Base-by-base conservation (phyloP, 2,113 vertebrate species). In the Myodes glareolus region DNA sequence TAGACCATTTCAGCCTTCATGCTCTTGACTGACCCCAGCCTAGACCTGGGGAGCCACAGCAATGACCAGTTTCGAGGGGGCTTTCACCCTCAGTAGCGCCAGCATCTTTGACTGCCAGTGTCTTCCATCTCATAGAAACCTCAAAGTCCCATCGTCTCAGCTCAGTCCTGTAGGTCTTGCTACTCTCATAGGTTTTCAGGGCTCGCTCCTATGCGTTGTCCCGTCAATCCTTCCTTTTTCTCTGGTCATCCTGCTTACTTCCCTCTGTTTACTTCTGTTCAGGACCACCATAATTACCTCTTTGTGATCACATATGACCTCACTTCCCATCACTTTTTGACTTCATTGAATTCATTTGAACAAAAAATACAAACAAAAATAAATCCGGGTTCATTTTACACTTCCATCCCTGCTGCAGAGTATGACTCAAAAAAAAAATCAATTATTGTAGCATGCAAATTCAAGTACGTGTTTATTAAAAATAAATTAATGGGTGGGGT, bases 401-500 rank as follows among this genome's bases (percentile, higher is more conserved):
- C 42, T 65, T 42, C 7, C 3, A 55, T 33, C 42, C 9, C 3
- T 27, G 4, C 12, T 58, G 33, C 27, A 31, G 36, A 75, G 50
- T 85, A 5, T 73, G 12, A 72, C 25, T 93, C 17, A 52, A 77
- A 52, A 80, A 90, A 76, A 61, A 78, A 88, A 96, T 63, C 8
- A 80, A 19, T 81, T 45, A 42, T 33, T 50, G 45, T 5, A 55
- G 39, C 13, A 36, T 16, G 3, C 50, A 65, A 88, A 47, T 86
- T 93, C 13, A 93, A 39, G 50, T 86, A 73, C 68, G 39, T 80
- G 39, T 87, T 77, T 76, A 82, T 65, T 90, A 72, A 88, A 72
- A 88, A 27, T n/a, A 13, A 89, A 92, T 50, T 19, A 92, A 27
- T 61, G 36, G 31, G 27, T 33, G 5, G 25, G 23, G 5, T 29